Percentiles rank a stretch among this genome's conserved stretches.
These are phyloP conservation scores for Sminthurinus aureus DNA, from an alignment of 2,888 invertebrate genomes.

Conservation along the genomic window DNA sequence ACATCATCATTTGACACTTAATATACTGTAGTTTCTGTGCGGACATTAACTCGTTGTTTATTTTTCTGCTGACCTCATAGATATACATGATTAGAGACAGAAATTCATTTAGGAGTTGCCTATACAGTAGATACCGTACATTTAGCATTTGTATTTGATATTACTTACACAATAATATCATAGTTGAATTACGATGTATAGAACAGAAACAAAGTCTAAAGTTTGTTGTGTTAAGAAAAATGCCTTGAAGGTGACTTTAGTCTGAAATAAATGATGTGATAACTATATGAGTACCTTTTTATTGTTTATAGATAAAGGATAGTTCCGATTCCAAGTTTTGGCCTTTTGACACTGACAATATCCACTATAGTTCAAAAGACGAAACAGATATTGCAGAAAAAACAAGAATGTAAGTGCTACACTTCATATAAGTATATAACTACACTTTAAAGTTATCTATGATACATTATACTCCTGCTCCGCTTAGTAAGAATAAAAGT, in stretches of 20 bases:
- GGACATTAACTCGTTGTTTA: no score
- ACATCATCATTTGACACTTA: no score
- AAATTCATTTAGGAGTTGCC: no score
- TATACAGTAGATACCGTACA: no score
- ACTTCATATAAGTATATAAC: background rate
- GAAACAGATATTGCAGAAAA: background rate
- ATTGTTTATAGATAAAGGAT: background rate
- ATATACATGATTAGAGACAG: no score
- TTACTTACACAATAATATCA: background rate
- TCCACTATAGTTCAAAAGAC: background rate
- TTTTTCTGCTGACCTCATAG: no score
- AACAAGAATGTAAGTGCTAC: slow-evolving; percentile 7
- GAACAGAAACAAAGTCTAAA: background rate
- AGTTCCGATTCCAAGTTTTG: background rate
- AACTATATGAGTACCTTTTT: background rate
- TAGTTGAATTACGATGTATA: background rate
- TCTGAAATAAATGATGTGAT: background rate
- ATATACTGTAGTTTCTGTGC: no score
- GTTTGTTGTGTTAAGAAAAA: no score
- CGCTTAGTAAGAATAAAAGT: no score
- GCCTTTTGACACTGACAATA: background rate
- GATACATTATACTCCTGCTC: background rate
- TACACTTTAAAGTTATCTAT: background rate
- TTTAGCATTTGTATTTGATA: background rate
- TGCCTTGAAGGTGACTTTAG: background rate